Evolutionary conservation across 2,888 invertebrate genomes (phyloP), one percentile per base, ranked within the genome.

Genomic region (Augochlorella aurata): DNA sequence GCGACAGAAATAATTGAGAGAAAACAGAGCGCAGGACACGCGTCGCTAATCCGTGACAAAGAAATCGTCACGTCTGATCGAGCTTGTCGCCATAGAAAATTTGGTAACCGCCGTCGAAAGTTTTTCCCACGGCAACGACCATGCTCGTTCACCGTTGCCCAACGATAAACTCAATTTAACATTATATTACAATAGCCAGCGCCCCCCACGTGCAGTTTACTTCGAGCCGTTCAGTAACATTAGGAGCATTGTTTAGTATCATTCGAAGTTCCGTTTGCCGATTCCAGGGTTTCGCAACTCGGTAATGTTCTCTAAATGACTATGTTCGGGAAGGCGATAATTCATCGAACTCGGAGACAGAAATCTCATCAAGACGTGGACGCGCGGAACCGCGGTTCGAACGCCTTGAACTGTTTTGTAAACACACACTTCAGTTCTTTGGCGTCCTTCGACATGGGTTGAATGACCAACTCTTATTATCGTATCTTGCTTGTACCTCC

Each of bases 11-110:
- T 61, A 61, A 61, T 61, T 29, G 61, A 61, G 61, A 18, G n/a
- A n/a, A 52, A 63, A 66, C 16, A 49, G 10, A 12, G 74, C 14
- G 16, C 38, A 29, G 12, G 70, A 76, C 52, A 76, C 74, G 71
- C 79, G 54, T 74, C 71, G 68, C 54, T 47, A 72, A 67, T 79
- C 14, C 9, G 61, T 3, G 24, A 16, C 74, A 68, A 84, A 86
- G 82, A 85, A 86, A 72, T 54, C 63, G 85, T 82, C 70, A 80
- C 81, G 83, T 74, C 61, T 68, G 79, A 82, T 85, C 67, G 74
- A 63, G 50, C 69, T 50, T 67, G 18, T 50, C 61, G 38, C 49
- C 65, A 47, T 67, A 58, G 29, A 82, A 84, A 85, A 78, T 84
- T 82, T 84, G 71, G 70, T 45, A 84, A 85, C 24, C 66, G 10